Base-by-base conservation (phyloP, 2,113 vertebrate species). In the Semnornis frantzii region DNA sequence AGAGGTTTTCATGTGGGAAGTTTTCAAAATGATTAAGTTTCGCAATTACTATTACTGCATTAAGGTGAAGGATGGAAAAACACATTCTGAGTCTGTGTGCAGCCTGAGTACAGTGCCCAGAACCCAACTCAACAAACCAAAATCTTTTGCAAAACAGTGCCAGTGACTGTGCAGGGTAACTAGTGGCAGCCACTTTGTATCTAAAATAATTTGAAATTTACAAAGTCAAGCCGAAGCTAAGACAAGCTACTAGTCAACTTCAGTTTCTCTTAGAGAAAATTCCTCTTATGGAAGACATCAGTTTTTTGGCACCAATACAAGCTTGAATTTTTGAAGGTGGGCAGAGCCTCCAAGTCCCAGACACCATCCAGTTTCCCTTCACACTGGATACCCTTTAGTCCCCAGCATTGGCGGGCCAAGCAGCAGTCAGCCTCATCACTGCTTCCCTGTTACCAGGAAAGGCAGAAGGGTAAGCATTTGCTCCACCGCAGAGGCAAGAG, bases 11-110 rank as follows among this genome's bases (percentile, higher is more conserved):
- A 70, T 20, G 64, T 46, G 39, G 84, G 68, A 90, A 70, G 71
- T 33, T 92, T 81, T 94, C 93, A 44, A 34, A 93, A 80, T 83
- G 69, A 69, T 39, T 5, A n/a, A 50, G 71, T 89, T 85, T 92
- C 86, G 42, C 13, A 78, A 84, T 84, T 85, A 65, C 27, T 82
- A 13, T 60, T 34, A 55, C 8, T 75, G 4, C 21, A 12, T 79
- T 79, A 31, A 72, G 15, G 6, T 17, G 3, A 39, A 92, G 15
- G 30, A 87, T 4, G 3, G 24, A 55, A 84, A 77, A 87, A 72
- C 13, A 27, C n/a, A 68, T 20, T 52, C 50, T 52, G 50, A 52
- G 50, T 52, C 50, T 52, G 50, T 52, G 50, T 52, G 50, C 50
- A 52, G 50, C 24, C 50, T 52, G 23, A 89, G 6, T 13, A 24